A percentile compares a stretch with the other conserved stretches of the same genome.
These are phyloP conservation scores for Chloroceryle amazona DNA, from an alignment of 2,797 vertebrate species.

Conservation along the genomic window DNA sequence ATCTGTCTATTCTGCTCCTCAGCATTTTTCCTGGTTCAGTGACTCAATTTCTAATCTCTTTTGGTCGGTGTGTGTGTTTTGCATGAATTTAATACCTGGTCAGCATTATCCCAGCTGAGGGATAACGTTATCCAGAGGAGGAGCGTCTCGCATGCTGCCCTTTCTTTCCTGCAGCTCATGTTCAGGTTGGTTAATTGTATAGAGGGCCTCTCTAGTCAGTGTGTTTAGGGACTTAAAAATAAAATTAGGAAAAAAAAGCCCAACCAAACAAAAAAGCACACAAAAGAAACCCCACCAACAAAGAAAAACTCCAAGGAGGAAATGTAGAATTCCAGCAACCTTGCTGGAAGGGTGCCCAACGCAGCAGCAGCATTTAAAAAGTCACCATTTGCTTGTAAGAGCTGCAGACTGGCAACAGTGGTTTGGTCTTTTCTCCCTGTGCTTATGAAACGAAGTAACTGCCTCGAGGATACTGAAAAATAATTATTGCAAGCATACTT, in stretches of 20 bases:
- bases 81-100: conserved; percentile 40
- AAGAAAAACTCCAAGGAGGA: neutral
- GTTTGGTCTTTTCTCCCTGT: neutral
- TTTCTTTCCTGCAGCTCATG: neutral
- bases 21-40: conserved; percentile 40
- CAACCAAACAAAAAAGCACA: neutral
- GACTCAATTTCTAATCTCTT: conserved; percentile 47
- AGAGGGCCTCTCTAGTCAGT: neutral
- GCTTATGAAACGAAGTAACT: neutral
- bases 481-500: neutral
- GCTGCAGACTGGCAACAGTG: neutral
- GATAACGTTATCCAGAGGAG: neutral
- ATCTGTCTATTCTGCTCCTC: conserved; percentile 13
- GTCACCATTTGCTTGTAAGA: neutral
- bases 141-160: neutral
- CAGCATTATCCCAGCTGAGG: neutral
- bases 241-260: neutral
- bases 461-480: conserved; percentile 5
- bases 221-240: neutral
- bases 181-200: neutral
- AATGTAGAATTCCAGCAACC: neutral
- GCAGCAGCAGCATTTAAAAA: neutral
- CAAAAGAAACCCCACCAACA: neutral
- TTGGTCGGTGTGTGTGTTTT: conserved; percentile 12
- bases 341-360: neutral